phyloP scores from a whole-genome alignment of 2,797 vertebrate genomes.

The Sebastes wilsoni region DNA sequence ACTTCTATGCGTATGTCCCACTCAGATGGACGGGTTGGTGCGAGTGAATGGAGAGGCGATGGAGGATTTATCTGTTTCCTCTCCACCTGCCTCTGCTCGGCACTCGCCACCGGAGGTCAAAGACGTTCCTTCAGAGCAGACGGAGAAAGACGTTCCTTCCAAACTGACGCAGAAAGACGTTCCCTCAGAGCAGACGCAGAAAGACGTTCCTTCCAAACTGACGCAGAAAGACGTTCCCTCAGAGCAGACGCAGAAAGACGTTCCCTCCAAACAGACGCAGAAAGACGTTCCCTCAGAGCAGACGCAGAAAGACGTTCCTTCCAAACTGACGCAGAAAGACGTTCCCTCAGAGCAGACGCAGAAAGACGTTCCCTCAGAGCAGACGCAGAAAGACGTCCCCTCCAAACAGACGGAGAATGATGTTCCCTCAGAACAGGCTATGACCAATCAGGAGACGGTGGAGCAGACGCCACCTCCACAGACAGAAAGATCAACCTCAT shows the following conservation, averaged over 20 bases:
- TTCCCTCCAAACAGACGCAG: not conserved
- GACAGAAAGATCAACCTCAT: slow-evolving; percentile 17
- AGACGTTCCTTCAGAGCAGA: not conserved
- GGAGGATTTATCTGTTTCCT: slow-evolving; percentile 32
- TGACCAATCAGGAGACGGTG: slow-evolving; percentile 13
- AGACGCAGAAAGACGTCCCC: not conserved
- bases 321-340: not conserved
- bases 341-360: not conserved
- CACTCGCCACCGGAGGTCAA: slow-evolving; percentile 21
- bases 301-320: not conserved
- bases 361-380: not conserved
- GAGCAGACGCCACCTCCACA: slow-evolving; percentile 16
- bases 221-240: not conserved
- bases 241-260: not conserved
- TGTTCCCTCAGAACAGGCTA: not conserved
- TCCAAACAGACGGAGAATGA: too few relatives aligned
- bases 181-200: not conserved
- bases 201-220: not conserved
- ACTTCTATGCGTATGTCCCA: slow-evolving; percentile 7
- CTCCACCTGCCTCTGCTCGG: slow-evolving; percentile 15
- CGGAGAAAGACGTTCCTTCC: not conserved
- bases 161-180: not conserved
- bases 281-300: not conserved
- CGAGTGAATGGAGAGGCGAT: slow-evolving; percentile 86
- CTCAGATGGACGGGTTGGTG: slow-evolving; percentile 85